phyloP scores from a whole-genome alignment of 2,113 vertebrate species.

The cat (Felis catus) region F.catus_Fca126_mat1.0 CM031418.1:35655501-35656000 shows the following conservation, averaged over 20 bases:
- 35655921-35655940: neutral
- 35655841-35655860: slow-evolving; percentile 1
- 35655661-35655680: neutral
- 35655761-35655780: neutral
- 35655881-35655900: neutral
- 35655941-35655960: neutral
- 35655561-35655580: neutral
- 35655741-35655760: neutral
- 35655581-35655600: neutral
- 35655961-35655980: neutral
- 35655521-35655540: neutral
- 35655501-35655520: neutral
- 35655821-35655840: neutral
- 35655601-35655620: neutral
- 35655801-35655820: slow-evolving; percentile 39
- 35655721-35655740: slow-evolving; percentile 13
- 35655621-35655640: neutral
- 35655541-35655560: neutral
- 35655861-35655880: neutral
- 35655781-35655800: neutral
- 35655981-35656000: neutral
- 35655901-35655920: neutral
- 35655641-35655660: neutral
- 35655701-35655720: neutral
- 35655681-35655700: neutral